A percentile compares a stretch with the other conserved stretches of the same genome.
Conservation (phyloP, 2,113 vertebrate genomes). For the Verasper variegatus region DNA sequence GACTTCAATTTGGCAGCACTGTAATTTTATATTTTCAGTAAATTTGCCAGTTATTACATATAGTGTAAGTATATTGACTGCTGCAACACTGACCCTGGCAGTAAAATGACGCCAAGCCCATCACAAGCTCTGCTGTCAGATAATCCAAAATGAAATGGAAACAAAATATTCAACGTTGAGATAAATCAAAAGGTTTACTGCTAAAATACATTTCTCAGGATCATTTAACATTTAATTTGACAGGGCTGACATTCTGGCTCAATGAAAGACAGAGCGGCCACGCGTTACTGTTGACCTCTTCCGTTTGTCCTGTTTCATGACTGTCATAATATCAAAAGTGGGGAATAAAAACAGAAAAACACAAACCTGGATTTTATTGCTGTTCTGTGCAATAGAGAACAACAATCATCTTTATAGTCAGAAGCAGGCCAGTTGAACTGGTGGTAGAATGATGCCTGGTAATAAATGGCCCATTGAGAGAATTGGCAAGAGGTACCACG, state of each 20-base stretch:
- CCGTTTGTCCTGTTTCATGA: not conserved
- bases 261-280: not conserved
- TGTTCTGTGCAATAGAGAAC: slow-evolving; percentile 31
- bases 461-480: slow-evolving; percentile 62
- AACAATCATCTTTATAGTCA: slow-evolving; percentile 34
- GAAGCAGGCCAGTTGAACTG: slow-evolving; percentile 36
- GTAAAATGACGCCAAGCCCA: not conserved
- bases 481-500: slow-evolving; percentile 31
- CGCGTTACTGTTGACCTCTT: not conserved
- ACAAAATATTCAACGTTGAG: not conserved
- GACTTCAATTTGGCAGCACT: not conserved
- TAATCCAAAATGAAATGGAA: slow-evolving; percentile 1
- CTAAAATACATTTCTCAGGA: not conserved
- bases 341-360: not conserved
- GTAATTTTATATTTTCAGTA: not conserved
- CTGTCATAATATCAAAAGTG: slow-evolving; percentile 19
- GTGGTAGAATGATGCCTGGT: slow-evolving; percentile 45
- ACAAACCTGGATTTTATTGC: slow-evolving; percentile 20
- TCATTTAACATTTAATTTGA: not conserved
- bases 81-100: too few relatives aligned
- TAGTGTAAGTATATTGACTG: too few relatives aligned
- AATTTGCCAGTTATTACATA: too few relatives aligned
- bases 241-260: not conserved
- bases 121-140: not conserved
- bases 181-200: not conserved